A percentile compares a stretch with the other conserved stretches of the same genome.
Conservation (phyloP, 2,797 vertebrate genomes). For the Mionectes olivaceus region DNA sequence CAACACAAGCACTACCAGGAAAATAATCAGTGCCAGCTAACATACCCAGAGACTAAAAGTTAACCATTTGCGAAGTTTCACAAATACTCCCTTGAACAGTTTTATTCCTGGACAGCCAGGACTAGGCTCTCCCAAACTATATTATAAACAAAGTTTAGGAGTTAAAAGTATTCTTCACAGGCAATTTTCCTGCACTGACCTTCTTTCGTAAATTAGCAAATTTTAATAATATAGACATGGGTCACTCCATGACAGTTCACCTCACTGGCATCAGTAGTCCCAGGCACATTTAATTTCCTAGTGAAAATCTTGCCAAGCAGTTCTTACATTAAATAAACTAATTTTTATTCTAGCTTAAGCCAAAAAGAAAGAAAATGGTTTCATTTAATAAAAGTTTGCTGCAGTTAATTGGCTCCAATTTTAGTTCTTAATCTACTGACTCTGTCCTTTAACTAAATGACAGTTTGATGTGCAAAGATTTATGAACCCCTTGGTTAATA, state of each 20-base stretch:
- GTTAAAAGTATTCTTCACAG: background rate
- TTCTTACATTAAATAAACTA: slow-evolving; percentile 27
- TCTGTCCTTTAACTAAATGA: background rate
- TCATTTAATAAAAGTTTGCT: slow-evolving; percentile 23
- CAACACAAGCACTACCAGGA: background rate
- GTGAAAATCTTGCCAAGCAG: background rate
- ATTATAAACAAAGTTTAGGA: background rate
- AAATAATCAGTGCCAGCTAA: background rate
- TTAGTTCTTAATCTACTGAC: background rate
- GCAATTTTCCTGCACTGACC: background rate
- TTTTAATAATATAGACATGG: background rate
- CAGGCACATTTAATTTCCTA: slow-evolving; percentile 46
- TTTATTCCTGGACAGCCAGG: background rate
- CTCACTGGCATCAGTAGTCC: background rate
- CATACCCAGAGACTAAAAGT: background rate
- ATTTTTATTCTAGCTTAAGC: slow-evolving; percentile 1
- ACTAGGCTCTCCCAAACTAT: background rate
- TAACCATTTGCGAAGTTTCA: background rate
- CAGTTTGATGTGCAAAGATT: background rate
- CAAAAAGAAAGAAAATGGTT: background rate
- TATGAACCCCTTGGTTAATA: background rate
- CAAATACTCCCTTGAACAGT: background rate
- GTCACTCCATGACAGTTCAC: background rate
- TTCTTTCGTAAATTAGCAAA: background rate
- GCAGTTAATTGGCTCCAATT: background rate